phyloP scores from a whole-genome alignment of 1,140 invertebrate species.

The Euwallacea similis region DNA sequence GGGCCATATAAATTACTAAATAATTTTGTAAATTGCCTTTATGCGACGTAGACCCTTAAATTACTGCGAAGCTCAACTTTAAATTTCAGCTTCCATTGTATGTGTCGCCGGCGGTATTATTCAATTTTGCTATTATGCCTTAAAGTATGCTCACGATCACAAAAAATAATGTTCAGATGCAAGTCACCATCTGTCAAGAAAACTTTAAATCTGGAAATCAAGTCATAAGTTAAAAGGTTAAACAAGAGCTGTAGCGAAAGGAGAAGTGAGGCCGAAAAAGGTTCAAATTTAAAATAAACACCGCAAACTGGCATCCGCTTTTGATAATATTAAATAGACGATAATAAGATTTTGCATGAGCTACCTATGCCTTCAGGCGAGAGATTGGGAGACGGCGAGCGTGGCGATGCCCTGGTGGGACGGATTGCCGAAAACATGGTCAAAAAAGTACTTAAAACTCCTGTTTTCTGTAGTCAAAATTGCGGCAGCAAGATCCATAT shows the following conservation, averaged over 20 bases:
- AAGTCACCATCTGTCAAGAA: too few species aligned
- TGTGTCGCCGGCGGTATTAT: too few species aligned
- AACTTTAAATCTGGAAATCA: not conserved
- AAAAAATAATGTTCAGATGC: too few species aligned
- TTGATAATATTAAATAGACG: conserved; percentile 33
- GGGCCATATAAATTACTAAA: conserved; percentile 23
- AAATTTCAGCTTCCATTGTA: too few species aligned
- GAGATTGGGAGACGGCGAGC: conserved; percentile 25
- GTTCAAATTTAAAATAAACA: conserved; percentile 29
- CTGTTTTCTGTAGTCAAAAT: too few species aligned
- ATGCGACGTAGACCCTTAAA: conserved; percentile 13
- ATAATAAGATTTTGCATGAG: conserved; percentile 33
- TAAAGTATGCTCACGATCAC: too few species aligned
- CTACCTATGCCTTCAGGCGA: conserved; percentile 30
- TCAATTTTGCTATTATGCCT: too few species aligned
- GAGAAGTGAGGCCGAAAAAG: conserved; percentile 14
- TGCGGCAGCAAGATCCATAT: too few species aligned
- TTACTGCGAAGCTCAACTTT: conserved; percentile 1
- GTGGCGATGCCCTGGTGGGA: conserved; percentile 1
- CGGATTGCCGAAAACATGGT: not conserved
- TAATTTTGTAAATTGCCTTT: conserved; percentile 33
- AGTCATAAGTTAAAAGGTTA: conserved; percentile 12
- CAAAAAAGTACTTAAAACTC: not conserved
- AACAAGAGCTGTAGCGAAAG: conserved; percentile 15
- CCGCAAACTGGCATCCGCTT: conserved; percentile 28